phyloP scores from a whole-genome alignment of 1,140 invertebrate species.

The Gonatopus flavifemur region DNA sequence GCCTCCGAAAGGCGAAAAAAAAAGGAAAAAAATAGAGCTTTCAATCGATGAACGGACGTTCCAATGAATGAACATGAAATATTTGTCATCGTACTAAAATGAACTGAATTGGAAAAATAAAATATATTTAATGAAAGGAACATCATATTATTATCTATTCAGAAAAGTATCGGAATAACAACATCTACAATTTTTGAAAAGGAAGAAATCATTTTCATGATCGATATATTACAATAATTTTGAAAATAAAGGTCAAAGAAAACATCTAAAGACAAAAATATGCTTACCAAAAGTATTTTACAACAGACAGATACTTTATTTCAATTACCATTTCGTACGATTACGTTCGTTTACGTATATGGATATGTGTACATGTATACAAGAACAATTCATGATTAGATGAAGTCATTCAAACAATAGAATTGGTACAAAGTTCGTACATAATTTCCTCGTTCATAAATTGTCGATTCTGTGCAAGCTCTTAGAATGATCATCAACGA shows the following conservation, averaged over 20 bases:
- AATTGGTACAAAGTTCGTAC: constrained; percentile 32
- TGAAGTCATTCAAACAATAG: too few relatives aligned
- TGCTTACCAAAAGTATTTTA: constrained; percentile 31
- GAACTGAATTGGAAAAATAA: too few relatives aligned
- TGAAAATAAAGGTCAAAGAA: constrained; percentile 1
- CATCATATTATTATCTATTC: too few relatives aligned
- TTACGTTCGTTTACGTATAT: constrained; percentile 39
- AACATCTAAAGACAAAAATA: constrained; percentile 13
- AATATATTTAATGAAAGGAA: too few relatives aligned
- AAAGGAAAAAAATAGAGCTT: too few relatives aligned
- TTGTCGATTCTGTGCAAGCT: constrained; percentile 29
- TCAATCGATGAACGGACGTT: too few relatives aligned
- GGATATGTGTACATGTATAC: constrained; percentile 40
- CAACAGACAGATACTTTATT: constrained; percentile 56
- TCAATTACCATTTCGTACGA: constrained; percentile 43
- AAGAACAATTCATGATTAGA: constrained; percentile 29
- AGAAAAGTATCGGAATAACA: too few relatives aligned
- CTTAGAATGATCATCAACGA: constrained; percentile 31
- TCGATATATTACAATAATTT: background rate
- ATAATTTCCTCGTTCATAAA: constrained; percentile 19
- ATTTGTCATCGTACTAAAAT: too few relatives aligned
- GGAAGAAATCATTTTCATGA: too few relatives aligned
- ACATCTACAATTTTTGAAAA: too few relatives aligned
- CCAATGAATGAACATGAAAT: too few relatives aligned
- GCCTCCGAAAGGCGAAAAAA: too few relatives aligned